Evolutionary conservation across 2,888 invertebrate genomes (phyloP).

Genomic region (Callyntrura sp.): DNA sequence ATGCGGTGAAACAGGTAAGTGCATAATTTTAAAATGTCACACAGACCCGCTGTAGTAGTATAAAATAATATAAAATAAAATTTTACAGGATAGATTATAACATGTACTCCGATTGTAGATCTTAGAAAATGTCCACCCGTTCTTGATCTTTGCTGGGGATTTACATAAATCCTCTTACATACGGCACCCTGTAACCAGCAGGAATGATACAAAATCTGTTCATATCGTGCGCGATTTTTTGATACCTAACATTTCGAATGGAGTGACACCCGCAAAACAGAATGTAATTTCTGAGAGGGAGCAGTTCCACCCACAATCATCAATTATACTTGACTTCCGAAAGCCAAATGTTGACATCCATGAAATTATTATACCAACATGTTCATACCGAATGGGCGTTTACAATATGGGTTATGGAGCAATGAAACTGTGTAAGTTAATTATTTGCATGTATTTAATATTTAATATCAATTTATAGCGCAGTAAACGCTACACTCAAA

Average conservation of each 20-base stretch:
- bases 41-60: no score
- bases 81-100: no score
- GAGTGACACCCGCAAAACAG: no score
- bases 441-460: conserved; percentile 29
- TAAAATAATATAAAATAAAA: no score
- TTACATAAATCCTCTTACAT: conserved; percentile 89
- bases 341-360: conserved; percentile 85
- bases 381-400: no score
- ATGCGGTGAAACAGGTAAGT: conserved; percentile 78
- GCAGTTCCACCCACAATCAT: neutral
- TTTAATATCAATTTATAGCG: no score
- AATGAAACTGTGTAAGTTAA: conserved; percentile 90
- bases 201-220: neutral
- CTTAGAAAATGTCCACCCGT: conserved; percentile 89
- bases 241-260: no score
- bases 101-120: no score
- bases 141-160: conserved; percentile 90
- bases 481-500: no score
- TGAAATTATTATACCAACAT: no score
- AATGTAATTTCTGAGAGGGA: neutral
- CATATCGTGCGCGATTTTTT: conserved; percentile 72
- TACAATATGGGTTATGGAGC: no score
- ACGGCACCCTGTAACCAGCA: conserved; percentile 11
- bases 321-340: conserved; percentile 47
- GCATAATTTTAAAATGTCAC: no score